Conservation (phyloP, 1,140 invertebrate genomes). For the Brachionus manjavacas region DNA sequence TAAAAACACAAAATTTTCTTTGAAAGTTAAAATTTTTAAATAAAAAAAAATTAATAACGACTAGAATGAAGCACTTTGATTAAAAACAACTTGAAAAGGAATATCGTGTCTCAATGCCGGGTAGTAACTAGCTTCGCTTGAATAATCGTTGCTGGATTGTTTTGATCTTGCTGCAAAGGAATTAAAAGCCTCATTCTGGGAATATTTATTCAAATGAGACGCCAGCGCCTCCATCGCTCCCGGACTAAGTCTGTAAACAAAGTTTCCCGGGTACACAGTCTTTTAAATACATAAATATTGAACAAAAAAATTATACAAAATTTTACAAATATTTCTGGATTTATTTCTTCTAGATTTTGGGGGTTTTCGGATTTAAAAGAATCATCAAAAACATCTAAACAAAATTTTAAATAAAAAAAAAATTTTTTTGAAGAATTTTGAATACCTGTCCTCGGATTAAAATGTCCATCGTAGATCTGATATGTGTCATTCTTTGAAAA, state of each 20-base stretch:
- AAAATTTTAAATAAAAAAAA: neutral
- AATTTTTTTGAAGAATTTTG: neutral
- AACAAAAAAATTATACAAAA: neutral
- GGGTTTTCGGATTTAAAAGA: neutral
- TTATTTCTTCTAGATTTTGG: neutral
- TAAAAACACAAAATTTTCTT: neutral
- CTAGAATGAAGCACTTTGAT: slow-evolving; percentile 14
- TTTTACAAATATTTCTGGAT: slow-evolving; percentile 14
- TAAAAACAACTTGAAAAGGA: slow-evolving; percentile 27
- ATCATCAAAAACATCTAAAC: neutral
- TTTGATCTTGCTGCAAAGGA: neutral
- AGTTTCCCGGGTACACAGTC: slow-evolving; percentile 10
- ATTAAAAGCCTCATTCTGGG: neutral
- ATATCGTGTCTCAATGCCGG: neutral
- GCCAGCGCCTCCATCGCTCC: slow-evolving; percentile 7
- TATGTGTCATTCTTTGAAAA: neutral
- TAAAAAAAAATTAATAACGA: neutral
- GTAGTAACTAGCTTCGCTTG: neutral
- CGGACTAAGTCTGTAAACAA: slow-evolving; percentile 20
- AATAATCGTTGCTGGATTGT: neutral
- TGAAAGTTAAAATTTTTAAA: neutral
- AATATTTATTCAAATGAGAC: neutral
- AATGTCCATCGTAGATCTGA: neutral
- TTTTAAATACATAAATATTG: neutral
- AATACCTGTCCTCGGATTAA: slow-evolving; percentile 3